Base-by-base conservation (phyloP, 2,888 invertebrate species). In the Thecocarcelia acutangulata region DNA sequence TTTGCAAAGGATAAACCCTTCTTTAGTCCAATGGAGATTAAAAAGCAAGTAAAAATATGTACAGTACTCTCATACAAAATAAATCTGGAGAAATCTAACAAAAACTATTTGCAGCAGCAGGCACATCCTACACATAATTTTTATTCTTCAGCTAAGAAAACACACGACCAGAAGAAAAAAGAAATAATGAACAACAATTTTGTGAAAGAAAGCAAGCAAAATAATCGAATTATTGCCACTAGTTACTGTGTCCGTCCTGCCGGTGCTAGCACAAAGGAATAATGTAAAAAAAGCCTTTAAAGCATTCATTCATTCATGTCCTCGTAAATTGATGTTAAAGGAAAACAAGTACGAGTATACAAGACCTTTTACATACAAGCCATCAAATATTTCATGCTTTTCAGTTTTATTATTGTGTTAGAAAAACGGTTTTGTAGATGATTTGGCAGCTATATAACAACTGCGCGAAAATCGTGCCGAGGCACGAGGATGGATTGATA, bases 221-320 rank as follows among this genome's bases (percentile, higher is more conserved):
- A 87, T 88, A 88, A 88, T 88, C 88, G 88, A 88, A 88, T 88
- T 88, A 88, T 88, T 88, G 87, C 89, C 89, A 88, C 87, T 88
- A 87, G 87, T 87, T 85, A 76, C 68, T 54, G 61, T 69, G 86
- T 75, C 64, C 70, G 69, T 74, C 61, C 58, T 37, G 19, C 12
- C 56, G 1, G 59, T 58, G 48, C 46, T 44, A 61, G 68, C 42
- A 78, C 70, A 78, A 78, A 78, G 59, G 42, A 59, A 61, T 58
- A 52, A 52, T 64, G 28, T n/a, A 69, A 76, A 68, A 33, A 33
- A 76, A 78, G 74, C 50, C 80, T 76, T 80, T 48, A 24, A 63
- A 46, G 42, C 44, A 61, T 64, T 50, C 61, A 48, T 64, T 50
- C 61, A 48, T 70, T 66, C 17, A 37, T 52, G 66, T 63, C 44